Evolutionary conservation across 2,888 invertebrate genomes (phyloP), one percentile per base, ranked within the genome.

Genomic region (Corbicula japonica): DNA sequence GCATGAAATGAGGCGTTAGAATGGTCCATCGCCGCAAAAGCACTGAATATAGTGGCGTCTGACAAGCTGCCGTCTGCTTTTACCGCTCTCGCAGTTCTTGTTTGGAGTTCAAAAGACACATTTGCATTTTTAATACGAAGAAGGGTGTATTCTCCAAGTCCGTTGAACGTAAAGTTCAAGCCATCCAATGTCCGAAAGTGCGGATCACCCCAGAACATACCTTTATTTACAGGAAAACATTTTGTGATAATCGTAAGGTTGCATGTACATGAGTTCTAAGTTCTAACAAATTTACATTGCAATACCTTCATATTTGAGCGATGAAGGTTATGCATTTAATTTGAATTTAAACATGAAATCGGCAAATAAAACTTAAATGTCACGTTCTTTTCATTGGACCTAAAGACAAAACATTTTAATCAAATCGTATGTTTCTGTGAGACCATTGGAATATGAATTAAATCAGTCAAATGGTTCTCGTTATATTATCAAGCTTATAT

Each of bases 1-100:
- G 73, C 68, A 15, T 77, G 77, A 18, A 77, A 12, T 18, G 60
- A 54, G 28, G 77, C 68, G 52, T 70, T 65, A 1, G 48, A 35
- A 5, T 35, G 28, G 35, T 73, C 77, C 23, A 30, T 44, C n/a
- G 73, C 77, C 2, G 77, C 77, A 56, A 77, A 77, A 2, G 73
- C 77, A 21, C 56, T 69, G 21, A 77, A 77, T 5, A 73, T 44
- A 4, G 77, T 77, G 1, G 77, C 77, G 23, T 77, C 62, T 18
- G 71, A 62, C 3, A 63, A 41, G 21, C 44, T 69, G 21, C 69
- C 73, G 32, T 77, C 69, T 1, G 34, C 44, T 23, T 77, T 72
- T 10, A 28, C 15, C 5, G 69, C 56, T n/a, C 72, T 21, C 10
- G 35, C 58, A 6, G 76, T 76, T 35, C 76, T 50, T 6, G 76